A percentile compares a stretch with the other conserved stretches of the same genome.
Evolutionary conservation across 2,113 vertebrate genomes (phyloP).

Genomic region (Ornithorhynchus anatinus): DNA sequence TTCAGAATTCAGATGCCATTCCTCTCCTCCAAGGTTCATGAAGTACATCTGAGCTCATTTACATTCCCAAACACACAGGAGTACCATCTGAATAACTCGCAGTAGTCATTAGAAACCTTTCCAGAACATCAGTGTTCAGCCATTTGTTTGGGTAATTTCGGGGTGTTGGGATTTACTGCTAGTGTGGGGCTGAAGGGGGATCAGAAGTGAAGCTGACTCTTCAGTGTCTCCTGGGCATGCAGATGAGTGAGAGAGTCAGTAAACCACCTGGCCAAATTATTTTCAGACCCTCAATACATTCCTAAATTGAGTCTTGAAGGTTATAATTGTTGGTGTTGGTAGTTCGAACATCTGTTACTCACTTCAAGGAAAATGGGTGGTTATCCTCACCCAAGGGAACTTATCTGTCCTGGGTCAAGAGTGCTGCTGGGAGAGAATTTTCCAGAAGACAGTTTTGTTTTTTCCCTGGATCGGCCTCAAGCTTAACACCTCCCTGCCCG

Average conservation of each 20-base stretch:
- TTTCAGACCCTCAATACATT: constrained; percentile 12
- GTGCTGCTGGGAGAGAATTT: too few species aligned
- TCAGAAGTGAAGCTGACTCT: background rate
- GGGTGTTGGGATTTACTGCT: background rate
- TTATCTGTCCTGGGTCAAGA: constrained; percentile 3
- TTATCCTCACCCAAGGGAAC: background rate
- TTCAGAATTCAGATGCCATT: too few species aligned
- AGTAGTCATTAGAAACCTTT: background rate
- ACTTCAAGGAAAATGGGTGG: background rate
- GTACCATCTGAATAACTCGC: background rate
- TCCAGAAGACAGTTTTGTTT: too few species aligned
- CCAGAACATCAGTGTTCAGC: background rate
- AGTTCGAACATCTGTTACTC: constrained; percentile 10
- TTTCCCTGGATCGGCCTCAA: too few species aligned
- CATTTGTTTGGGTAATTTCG: background rate
- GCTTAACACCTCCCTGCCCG: too few species aligned
- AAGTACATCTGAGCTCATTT: too few species aligned
- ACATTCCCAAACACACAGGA: background rate
- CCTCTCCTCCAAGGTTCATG: too few species aligned
- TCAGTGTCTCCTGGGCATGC: background rate
- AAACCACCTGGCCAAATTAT: constrained; percentile 15
- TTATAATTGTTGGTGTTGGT: background rate
- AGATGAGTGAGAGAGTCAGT: background rate
- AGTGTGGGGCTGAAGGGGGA: background rate
- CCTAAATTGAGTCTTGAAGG: constrained; percentile 5